Percentiles rank a stretch among this genome's conserved stretches.
Evolutionary conservation across 2,113 vertebrate genomes (phyloP).

Genomic region (Periophthalmus modestus): DNA sequence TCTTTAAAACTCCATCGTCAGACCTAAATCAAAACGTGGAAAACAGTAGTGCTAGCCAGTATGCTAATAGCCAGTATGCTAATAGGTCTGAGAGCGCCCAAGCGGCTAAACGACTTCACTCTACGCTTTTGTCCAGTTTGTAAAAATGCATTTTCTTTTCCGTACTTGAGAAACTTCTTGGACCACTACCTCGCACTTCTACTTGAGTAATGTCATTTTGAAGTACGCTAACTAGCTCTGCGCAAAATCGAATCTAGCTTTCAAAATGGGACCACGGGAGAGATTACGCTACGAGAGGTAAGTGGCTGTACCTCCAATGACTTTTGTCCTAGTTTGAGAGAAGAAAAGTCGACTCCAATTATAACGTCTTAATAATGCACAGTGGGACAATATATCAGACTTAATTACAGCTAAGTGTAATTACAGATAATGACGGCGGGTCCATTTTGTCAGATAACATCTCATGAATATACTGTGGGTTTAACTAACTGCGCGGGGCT

Average conservation of each 20-base stretch:
- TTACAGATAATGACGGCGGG: neutral
- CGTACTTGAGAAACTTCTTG: too few species aligned
- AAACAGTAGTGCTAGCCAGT: too few species aligned
- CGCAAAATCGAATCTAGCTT: neutral
- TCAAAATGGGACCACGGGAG: neutral
- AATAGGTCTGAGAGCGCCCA: too few species aligned
- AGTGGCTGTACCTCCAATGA: neutral
- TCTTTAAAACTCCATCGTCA: too few species aligned
- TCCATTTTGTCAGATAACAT: neutral
- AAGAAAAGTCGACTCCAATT: neutral
- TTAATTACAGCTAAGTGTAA: conserved; percentile 6
- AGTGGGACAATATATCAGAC: neutral
- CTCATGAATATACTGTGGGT: neutral
- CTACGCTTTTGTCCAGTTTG: too few species aligned
- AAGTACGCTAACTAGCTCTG: too few species aligned
- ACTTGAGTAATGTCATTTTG: too few species aligned
- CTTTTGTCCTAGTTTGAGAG: conserved; percentile 1
- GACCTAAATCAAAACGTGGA: too few species aligned
- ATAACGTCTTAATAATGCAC: neutral
- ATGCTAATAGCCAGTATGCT: too few species aligned
- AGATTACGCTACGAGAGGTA: neutral
- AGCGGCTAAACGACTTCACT: too few species aligned
- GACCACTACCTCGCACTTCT: too few species aligned
- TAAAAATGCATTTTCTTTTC: too few species aligned
- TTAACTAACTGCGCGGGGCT: neutral